Evolutionary conservation across 2,888 invertebrate species (phyloP).

Genomic region (Spialia ferax): DNA sequence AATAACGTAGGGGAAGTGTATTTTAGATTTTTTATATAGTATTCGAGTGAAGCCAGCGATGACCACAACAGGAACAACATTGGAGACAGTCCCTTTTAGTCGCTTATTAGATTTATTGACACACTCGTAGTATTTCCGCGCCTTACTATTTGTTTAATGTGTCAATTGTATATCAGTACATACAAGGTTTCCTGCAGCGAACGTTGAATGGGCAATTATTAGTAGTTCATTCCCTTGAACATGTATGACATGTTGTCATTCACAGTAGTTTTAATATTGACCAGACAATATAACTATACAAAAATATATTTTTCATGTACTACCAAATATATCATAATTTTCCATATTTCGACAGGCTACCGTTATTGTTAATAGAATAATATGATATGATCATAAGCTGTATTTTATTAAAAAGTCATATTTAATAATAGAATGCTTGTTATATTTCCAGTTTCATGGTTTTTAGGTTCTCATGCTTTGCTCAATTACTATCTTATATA

Average conservation of each 20-base stretch:
- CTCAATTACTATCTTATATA: slow-evolving; percentile 30
- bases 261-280: slow-evolving; percentile 22
- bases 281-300: slow-evolving; percentile 35
- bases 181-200: slow-evolving; percentile 42
- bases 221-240: slow-evolving; percentile 30
- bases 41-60: neutral
- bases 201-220: slow-evolving; percentile 14
- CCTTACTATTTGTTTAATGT: slow-evolving; percentile 63
- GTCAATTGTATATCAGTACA: slow-evolving; percentile 61
- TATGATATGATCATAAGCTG: slow-evolving; percentile 34
- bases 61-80: neutral
- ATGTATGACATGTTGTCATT: slow-evolving; percentile 34
- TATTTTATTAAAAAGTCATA: slow-evolving; percentile 29
- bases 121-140: slow-evolving; percentile 78
- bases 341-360: slow-evolving; percentile 31
- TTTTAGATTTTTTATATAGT: neutral
- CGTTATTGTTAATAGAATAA: slow-evolving; percentile 27
- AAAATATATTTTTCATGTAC: slow-evolving; percentile 34
- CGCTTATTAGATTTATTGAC: slow-evolving; percentile 55
- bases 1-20: neutral
- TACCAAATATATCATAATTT: slow-evolving; percentile 37
- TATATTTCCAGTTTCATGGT: slow-evolving; percentile 12
- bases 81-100: neutral
- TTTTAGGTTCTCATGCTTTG: slow-evolving; percentile 20
- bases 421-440: slow-evolving; percentile 27